These are phyloP conservation scores for Imbricaverruca yamaguchii DNA, from an alignment of 2,888 invertebrate genomes.

Conservation along the genomic window DNA sequence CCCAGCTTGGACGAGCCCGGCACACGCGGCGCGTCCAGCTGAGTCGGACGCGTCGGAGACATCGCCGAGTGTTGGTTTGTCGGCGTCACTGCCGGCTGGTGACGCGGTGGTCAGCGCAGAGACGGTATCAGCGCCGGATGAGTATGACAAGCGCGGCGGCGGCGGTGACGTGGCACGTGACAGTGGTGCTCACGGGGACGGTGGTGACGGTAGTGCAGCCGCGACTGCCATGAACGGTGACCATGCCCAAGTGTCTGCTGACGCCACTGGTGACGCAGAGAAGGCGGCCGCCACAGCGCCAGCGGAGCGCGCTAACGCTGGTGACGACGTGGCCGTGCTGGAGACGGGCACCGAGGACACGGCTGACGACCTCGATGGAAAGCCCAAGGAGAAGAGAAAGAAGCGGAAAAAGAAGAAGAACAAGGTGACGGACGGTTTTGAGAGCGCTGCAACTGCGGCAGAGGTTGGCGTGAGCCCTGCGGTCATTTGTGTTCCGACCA, in stretches of 20 bases:
- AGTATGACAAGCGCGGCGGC: neutral
- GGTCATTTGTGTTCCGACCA: no score
- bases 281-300: neutral
- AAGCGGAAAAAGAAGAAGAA: constrained; percentile 21
- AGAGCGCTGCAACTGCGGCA: no score
- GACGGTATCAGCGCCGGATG: neutral
- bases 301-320: neutral
- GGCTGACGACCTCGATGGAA: constrained; percentile 3
- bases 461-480: no score
- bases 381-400: constrained; percentile 17
- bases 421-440: neutral
- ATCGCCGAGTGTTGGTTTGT: no score
- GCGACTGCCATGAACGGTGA: no score
- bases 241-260: neutral
- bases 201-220: no score
- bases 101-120: neutral
- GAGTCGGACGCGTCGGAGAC: no score
- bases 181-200: no score
- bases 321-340: neutral
- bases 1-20: no score
- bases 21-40: no score
- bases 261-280: neutral
- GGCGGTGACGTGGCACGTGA: no score
- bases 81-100: neutral
- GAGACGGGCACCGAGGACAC: neutral